Percentiles rank a stretch among this genome's conserved stretches.
Evolutionary conservation across 2,888 invertebrate species (phyloP).

Genomic region (Trichopoda pennipes): DNA sequence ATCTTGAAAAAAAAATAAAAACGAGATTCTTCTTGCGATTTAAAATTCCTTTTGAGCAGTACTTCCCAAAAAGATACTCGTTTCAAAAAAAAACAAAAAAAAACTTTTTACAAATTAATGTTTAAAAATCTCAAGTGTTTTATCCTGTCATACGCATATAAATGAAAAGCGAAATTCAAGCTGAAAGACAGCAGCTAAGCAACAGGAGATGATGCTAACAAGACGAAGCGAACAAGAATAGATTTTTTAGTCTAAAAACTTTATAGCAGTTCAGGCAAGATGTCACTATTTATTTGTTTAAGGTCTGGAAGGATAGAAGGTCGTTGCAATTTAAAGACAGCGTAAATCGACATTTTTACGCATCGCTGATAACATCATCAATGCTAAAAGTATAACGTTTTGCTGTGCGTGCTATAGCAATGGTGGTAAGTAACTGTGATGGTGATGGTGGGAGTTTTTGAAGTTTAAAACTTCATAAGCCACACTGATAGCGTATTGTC

Average conservation of each 20-base stretch:
- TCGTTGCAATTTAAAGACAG: slow-evolving; percentile 52
- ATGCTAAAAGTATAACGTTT: slow-evolving; percentile 19
- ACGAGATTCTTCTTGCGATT: slow-evolving; percentile 5
- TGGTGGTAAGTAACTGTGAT: not conserved
- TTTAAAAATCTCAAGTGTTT: slow-evolving; percentile 73
- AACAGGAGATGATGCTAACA: not conserved
- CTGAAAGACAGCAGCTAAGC: not conserved
- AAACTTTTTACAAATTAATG: slow-evolving; percentile 19
- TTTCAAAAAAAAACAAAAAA: too few species aligned
- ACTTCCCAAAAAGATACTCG: not conserved
- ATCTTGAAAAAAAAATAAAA: not conserved
- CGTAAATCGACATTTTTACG: slow-evolving; percentile 69
- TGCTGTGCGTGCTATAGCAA: slow-evolving; percentile 24
- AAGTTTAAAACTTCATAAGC: slow-evolving; percentile 64
- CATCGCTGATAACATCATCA: slow-evolving; percentile 68
- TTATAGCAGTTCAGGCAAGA: slow-evolving; percentile 31
- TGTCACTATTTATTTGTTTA: slow-evolving; percentile 51
- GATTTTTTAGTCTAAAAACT: slow-evolving; percentile 30
- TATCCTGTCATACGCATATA: slow-evolving; percentile 78
- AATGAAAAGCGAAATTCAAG: slow-evolving; percentile 51
- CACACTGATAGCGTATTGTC: slow-evolving; percentile 58
- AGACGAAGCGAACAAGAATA: not conserved
- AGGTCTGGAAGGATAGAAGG: slow-evolving; percentile 23
- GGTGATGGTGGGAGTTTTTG: slow-evolving; percentile 25
- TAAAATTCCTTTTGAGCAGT: slow-evolving; percentile 14